Evolutionary conservation across 2,797 vertebrate species (phyloP).

Genomic region (Champsocephalus gunnari): DNA sequence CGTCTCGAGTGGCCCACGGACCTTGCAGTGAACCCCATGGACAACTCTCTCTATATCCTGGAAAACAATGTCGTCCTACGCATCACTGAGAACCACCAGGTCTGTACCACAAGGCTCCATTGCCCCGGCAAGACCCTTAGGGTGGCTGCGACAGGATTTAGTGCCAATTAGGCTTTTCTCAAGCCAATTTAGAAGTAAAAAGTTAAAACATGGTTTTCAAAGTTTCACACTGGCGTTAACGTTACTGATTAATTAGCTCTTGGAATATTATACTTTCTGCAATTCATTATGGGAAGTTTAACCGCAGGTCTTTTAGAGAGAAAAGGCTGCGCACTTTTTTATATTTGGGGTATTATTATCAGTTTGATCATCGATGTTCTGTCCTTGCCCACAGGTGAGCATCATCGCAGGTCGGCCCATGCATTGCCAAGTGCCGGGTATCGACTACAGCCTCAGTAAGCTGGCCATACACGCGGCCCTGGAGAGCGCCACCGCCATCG

Average conservation of each 20-base stretch:
- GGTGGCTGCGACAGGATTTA: conserved; percentile 63
- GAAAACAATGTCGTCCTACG: conserved; percentile 99
- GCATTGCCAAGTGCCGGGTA: conserved; percentile 99
- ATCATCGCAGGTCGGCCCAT: conserved; percentile 98
- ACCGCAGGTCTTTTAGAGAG: not conserved
- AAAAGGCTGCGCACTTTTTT: not conserved
- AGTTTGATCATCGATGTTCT: not conserved
- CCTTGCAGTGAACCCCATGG: conserved; percentile 98
- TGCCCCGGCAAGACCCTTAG: conserved; percentile 39
- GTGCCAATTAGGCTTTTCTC: conserved; percentile 68
- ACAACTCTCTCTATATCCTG: conserved; percentile 98
- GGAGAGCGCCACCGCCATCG: conserved; percentile 97
- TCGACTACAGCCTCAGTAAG: conserved; percentile 98
- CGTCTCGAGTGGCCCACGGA: conserved; percentile 99
- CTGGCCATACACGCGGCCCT: conserved; percentile 95
- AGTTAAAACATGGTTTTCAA: conserved; percentile 49
- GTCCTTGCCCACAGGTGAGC: conserved; percentile 85
- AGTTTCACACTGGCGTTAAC: conserved; percentile 47
- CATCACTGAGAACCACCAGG: conserved; percentile 99
- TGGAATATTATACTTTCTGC: conserved; percentile 42
- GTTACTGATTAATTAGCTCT: conserved; percentile 60
- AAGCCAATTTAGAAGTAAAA: conserved; percentile 66
- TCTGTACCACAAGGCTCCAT: conserved; percentile 59
- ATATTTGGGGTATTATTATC: not conserved
- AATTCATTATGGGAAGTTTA: conserved; percentile 42